Percentiles rank a stretch among this genome's conserved stretches.
These are phyloP conservation scores for Drosophila takahashii DNA, from an alignment of 1,140 invertebrate species.

Conservation along the genomic window DNA sequence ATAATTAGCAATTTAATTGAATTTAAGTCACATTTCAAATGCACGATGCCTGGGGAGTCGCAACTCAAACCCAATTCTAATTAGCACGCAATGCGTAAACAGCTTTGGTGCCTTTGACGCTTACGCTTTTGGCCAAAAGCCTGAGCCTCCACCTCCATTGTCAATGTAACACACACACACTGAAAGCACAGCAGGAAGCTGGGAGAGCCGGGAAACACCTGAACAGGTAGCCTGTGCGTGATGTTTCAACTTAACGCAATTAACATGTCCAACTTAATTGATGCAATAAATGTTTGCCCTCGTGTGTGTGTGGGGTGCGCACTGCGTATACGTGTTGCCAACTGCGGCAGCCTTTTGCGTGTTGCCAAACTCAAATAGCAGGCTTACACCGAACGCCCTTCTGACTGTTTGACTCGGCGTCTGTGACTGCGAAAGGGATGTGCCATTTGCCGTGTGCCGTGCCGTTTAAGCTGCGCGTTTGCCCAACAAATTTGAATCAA, in stretches of 20 bases:
- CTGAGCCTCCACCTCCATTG: conserved; percentile 28
- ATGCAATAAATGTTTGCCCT: conserved; percentile 82
- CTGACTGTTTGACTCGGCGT: conserved; percentile 43
- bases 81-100: conserved; percentile 68
- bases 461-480: conserved; percentile 61
- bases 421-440: not conserved
- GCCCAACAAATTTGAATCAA: conserved; percentile 80
- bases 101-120: conserved; percentile 58
- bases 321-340: conserved; percentile 63
- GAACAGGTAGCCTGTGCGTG: conserved; percentile 62
- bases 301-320: conserved; percentile 19
- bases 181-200: conserved; percentile 19
- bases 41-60: conserved; percentile 8
- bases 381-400: conserved; percentile 23
- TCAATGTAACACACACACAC: conserved; percentile 33
- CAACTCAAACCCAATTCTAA: conserved; percentile 59
- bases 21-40: conserved; percentile 61
- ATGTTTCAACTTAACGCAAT: conserved; percentile 83
- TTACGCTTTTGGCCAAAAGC: conserved; percentile 43
- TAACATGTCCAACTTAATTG: conserved; percentile 84
- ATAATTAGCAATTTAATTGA: conserved; percentile 53
- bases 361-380: conserved; percentile 72
- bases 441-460: not conserved
- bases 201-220: conserved; percentile 27
- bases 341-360: conserved; percentile 69